Evolutionary conservation across 2,888 invertebrate species (phyloP).

Genomic region (Tholera decimalis): DNA sequence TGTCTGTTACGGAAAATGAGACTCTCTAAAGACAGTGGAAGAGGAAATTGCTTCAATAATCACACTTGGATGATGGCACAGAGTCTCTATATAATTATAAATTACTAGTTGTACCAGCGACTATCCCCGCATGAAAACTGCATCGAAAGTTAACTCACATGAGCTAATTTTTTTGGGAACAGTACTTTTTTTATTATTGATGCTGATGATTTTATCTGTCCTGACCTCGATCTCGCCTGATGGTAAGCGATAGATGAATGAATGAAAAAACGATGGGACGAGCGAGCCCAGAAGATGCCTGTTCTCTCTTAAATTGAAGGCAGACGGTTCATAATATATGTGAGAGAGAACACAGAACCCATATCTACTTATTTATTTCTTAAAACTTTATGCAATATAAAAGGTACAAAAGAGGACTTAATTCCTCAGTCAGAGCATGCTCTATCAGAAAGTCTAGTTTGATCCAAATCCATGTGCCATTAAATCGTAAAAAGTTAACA

Average conservation of each 20-base stretch:
- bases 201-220: too few species aligned
- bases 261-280: too few species aligned
- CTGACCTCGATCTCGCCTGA: too few species aligned
- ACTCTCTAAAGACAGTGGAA: neutral
- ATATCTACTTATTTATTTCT: too few species aligned
- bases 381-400: too few species aligned
- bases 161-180: too few species aligned
- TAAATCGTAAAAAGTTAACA: neutral
- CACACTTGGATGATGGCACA: neutral
- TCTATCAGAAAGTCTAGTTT: neutral
- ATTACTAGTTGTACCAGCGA: neutral
- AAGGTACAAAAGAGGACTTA: neutral
- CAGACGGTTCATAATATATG: too few species aligned
- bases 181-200: too few species aligned
- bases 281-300: too few species aligned
- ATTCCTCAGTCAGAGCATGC: neutral
- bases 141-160: neutral
- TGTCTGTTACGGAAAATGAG: neutral
- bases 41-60: conserved; percentile 5
- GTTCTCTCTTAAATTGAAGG: too few species aligned
- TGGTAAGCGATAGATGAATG: too few species aligned
- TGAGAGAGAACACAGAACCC: too few species aligned
- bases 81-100: neutral
- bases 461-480: neutral
- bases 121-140: neutral